Conservation (phyloP, 2,113 vertebrate species). For the Caranx ignobilis region DNA sequence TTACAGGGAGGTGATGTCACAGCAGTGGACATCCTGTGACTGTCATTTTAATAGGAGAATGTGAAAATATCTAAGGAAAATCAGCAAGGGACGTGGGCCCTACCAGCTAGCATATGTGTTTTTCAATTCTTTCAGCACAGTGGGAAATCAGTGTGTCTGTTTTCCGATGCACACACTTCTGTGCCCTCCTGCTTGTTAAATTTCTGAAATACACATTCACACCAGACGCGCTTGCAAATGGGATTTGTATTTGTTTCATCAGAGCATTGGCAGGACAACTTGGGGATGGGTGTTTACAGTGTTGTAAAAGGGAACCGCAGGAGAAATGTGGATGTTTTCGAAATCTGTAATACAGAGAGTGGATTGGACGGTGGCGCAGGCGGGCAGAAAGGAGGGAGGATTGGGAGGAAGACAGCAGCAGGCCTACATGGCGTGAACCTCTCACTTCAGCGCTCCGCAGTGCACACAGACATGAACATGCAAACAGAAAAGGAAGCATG, state of each 20-base stretch:
- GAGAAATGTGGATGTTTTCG: background rate
- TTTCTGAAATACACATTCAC: conserved; percentile 1
- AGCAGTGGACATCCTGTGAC: background rate
- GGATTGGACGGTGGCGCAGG: background rate
- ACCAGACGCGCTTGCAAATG: conserved; percentile 1
- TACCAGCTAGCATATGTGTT: background rate
- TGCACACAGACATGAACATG: background rate
- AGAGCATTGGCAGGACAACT: conserved; percentile 21
- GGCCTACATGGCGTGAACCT: background rate
- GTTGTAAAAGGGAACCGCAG: conserved; percentile 7
- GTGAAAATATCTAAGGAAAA: background rate
- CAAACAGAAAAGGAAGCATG: conserved; percentile 2
- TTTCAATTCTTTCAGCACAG: background rate
- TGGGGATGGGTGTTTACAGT: conserved; percentile 15
- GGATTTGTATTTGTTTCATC: conserved; percentile 24
- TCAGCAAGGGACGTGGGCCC: background rate
- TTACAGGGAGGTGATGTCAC: too few relatives aligned
- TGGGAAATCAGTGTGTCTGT: conserved; percentile 12
- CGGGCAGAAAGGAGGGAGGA: background rate
- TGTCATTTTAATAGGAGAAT: background rate
- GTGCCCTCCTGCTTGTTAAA: conserved; percentile 9
- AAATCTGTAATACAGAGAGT: background rate
- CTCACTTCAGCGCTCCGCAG: background rate
- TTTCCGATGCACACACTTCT: conserved; percentile 3
- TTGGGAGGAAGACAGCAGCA: background rate